Evolutionary conservation across 2,888 invertebrate species (phyloP).

Genomic region (Euplagia quadripunctaria): DNA sequence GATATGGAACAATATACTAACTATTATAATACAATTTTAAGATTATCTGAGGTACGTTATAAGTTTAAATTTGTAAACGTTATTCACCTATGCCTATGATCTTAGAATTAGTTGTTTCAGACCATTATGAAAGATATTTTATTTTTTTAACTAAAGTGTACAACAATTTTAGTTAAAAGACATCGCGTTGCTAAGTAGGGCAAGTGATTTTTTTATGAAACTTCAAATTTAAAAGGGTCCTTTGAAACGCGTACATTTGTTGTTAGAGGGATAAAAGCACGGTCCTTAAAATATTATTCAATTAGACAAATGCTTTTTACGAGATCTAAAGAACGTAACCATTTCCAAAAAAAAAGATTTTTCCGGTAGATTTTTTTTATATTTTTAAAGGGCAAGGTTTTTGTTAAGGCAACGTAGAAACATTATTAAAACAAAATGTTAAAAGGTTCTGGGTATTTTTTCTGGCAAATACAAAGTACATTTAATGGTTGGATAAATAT

Average conservation of each 20-base stretch:
- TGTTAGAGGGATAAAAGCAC: conserved; percentile 19
- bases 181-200: background rate
- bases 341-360: conserved; percentile 5
- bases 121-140: too few species aligned
- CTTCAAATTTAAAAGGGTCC: conserved; percentile 1
- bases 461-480: background rate
- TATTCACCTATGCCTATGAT: too few species aligned
- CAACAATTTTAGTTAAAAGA: background rate
- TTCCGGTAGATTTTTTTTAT: conserved; percentile 1
- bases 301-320: conserved; percentile 26
- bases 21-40: background rate
- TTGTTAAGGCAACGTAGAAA: background rate
- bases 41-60: background rate
- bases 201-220: background rate
- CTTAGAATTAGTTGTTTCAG: too few species aligned
- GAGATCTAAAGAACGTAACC: conserved; percentile 8
- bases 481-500: background rate
- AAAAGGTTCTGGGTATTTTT: conserved; percentile 5
- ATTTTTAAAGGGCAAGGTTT: conserved; percentile 19
- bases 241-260: conserved; percentile 16
- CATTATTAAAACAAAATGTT: background rate
- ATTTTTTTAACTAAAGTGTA: background rate
- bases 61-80: too few species aligned
- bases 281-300: conserved; percentile 26
- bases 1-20: too few species aligned